These are phyloP conservation scores for Oreochromis aureus DNA, from an alignment of 2,113 vertebrate genomes.

Conservation along the genomic window DNA sequence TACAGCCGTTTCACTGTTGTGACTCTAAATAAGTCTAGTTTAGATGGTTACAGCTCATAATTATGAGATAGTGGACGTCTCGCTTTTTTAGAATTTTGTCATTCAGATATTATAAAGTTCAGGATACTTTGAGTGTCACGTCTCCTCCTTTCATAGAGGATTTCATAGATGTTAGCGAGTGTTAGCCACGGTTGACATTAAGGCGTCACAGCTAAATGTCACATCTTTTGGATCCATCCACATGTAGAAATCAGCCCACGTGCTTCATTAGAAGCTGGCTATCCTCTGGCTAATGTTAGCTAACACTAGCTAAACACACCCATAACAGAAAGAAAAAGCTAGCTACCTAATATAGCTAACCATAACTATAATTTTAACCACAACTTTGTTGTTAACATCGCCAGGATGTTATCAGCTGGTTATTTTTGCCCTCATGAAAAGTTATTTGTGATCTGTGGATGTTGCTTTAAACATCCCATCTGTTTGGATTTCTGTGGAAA, in stretches of 20 bases:
- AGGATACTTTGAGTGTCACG: background rate
- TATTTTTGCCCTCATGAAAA: background rate
- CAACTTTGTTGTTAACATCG: background rate
- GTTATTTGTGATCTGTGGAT: background rate
- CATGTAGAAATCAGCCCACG: background rate
- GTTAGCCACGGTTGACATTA: background rate
- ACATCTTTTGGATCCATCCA: background rate
- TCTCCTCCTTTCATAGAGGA: background rate
- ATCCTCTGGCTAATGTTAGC: background rate
- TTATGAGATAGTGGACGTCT: background rate
- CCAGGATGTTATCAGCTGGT: fast-evolving
- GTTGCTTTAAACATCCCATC: background rate
- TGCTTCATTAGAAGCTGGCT: background rate
- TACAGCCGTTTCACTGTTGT: background rate
- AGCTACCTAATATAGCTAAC: background rate
- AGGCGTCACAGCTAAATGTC: background rate
- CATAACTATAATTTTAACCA: too few relatives aligned
- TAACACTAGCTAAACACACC: background rate
- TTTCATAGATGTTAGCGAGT: background rate
- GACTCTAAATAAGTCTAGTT: background rate
- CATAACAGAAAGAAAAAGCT: background rate
- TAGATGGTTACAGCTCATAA: background rate
- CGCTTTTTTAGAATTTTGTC: fast-evolving
- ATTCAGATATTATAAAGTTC: background rate
- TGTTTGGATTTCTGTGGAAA: background rate